Percentiles rank a stretch among this genome's conserved stretches.
These are phyloP conservation scores for Hemibagrus wyckioides DNA, from an alignment of 2,113 vertebrate species.

Conservation along the genomic window DNA sequence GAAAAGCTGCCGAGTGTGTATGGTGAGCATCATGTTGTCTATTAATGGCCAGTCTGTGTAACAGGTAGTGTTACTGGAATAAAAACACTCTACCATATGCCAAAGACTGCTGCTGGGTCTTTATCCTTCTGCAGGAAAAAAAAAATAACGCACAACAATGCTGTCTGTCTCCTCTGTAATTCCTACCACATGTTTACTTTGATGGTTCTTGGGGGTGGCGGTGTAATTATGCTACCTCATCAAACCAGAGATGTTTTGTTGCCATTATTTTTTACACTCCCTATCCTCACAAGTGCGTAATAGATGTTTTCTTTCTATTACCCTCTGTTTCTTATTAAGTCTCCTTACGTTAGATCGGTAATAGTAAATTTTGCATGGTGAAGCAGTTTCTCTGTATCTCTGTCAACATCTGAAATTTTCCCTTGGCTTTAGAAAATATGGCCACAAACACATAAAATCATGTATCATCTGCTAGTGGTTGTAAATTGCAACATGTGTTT, in stretches of 20 bases:
- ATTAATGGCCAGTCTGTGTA: slow-evolving; percentile 42
- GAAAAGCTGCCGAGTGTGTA: neutral
- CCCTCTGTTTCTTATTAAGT: slow-evolving; percentile 53
- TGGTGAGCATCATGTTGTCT: slow-evolving; percentile 11
- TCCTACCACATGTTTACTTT: slow-evolving; percentile 75
- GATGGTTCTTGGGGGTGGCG: slow-evolving; percentile 64
- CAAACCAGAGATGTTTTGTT: slow-evolving; percentile 73
- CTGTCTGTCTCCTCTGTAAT: slow-evolving; percentile 74
- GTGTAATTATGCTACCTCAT: slow-evolving; percentile 75
- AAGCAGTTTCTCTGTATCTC: slow-evolving; percentile 31
- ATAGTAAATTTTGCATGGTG: slow-evolving; percentile 23
- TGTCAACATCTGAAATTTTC: slow-evolving; percentile 30
- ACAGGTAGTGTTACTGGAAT: slow-evolving; percentile 56
- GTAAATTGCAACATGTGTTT: slow-evolving; percentile 28
- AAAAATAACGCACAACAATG: slow-evolving; percentile 62
- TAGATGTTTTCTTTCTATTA: slow-evolving; percentile 45
- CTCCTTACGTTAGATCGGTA: slow-evolving; percentile 36
- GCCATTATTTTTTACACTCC: slow-evolving; percentile 63
- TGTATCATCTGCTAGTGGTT: slow-evolving; percentile 36
- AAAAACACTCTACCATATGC: slow-evolving; percentile 67
- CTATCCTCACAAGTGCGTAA: slow-evolving; percentile 57
- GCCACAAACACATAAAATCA: neutral
- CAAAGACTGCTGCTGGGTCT: slow-evolving; percentile 70
- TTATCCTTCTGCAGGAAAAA: slow-evolving; percentile 70
- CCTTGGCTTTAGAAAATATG: slow-evolving; percentile 3